Evolutionary conservation across 2,113 vertebrate genomes (phyloP).

Genomic region (Colistium nudipinnis): DNA sequence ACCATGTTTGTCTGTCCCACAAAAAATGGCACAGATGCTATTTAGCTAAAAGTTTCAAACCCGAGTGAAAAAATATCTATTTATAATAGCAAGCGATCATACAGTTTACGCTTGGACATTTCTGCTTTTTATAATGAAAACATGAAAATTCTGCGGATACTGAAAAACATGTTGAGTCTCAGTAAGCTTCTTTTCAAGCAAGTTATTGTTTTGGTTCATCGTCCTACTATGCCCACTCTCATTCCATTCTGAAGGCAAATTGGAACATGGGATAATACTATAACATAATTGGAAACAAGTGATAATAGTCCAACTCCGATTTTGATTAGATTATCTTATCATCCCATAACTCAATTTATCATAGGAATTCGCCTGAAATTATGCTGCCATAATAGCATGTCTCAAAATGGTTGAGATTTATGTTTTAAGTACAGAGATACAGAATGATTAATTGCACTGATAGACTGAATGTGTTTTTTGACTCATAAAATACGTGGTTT

Average conservation of each 20-base stretch:
- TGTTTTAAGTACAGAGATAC: constrained; percentile 11
- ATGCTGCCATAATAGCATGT: neutral
- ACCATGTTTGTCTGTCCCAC: neutral
- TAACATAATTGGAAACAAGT: constrained; percentile 37
- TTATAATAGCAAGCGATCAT: neutral
- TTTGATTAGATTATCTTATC: constrained; percentile 58
- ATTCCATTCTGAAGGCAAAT: constrained; percentile 22
- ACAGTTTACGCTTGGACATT: neutral
- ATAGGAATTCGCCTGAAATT: constrained; percentile 32
- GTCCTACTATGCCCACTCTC: neutral
- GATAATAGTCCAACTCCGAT: constrained; percentile 48
- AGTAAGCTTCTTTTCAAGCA: neutral
- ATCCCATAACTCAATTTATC: constrained; percentile 49
- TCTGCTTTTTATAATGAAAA: too few relatives aligned
- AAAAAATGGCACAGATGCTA: neutral
- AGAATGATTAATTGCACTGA: constrained; percentile 35
- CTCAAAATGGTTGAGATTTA: constrained; percentile 1
- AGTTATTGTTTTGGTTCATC: neutral
- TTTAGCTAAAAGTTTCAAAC: too few relatives aligned
- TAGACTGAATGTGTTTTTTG: constrained; percentile 24
- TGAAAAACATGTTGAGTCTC: too few relatives aligned
- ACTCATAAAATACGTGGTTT: constrained; percentile 40
- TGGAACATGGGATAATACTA: constrained; percentile 49
- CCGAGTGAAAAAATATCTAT: too few relatives aligned
- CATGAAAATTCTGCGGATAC: neutral